Conservation (phyloP, 1,140 invertebrate species). For the Penaeus chinensis region DNA sequence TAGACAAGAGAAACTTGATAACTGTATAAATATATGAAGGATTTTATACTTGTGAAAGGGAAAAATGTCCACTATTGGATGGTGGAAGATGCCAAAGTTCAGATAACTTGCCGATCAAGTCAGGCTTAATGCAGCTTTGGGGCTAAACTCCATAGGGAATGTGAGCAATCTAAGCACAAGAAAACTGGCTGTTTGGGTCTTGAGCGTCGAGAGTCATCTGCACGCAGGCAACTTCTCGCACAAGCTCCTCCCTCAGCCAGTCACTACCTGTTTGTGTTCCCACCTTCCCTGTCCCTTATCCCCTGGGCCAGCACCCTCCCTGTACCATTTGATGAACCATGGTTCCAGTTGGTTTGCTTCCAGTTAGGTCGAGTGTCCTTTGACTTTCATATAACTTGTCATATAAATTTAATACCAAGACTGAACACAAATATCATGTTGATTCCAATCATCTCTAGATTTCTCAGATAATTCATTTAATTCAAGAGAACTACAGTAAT, state of each 20-base stretch:
- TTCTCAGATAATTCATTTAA: constrained; percentile 25
- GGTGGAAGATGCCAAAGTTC: too few species aligned
- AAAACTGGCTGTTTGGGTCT: too few species aligned
- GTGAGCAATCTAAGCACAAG: too few species aligned
- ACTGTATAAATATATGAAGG: too few species aligned
- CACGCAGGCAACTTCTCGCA: neutral
- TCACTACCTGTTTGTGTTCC: neutral
- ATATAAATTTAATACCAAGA: neutral
- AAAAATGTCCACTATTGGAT: too few species aligned
- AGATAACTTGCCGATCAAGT: too few species aligned
- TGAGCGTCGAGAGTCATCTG: neutral
- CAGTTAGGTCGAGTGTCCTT: constrained; percentile 29
- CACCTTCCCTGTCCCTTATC: constrained; percentile 12
- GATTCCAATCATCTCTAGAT: constrained; percentile 42
- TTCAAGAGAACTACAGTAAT: constrained; percentile 12
- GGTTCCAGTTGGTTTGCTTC: constrained; percentile 18
- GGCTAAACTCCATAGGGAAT: too few species aligned
- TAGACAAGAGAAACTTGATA: too few species aligned
- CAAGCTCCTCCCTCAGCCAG: neutral
- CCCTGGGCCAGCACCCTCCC: constrained; percentile 1
- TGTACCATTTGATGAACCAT: neutral
- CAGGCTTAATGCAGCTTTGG: too few species aligned
- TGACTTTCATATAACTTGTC: constrained; percentile 18
- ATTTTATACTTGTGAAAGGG: too few species aligned
- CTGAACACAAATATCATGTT: constrained; percentile 37